phyloP scores from a whole-genome alignment of 2,797 vertebrate species.

The Urocyon cinereoargenteus region DNA sequence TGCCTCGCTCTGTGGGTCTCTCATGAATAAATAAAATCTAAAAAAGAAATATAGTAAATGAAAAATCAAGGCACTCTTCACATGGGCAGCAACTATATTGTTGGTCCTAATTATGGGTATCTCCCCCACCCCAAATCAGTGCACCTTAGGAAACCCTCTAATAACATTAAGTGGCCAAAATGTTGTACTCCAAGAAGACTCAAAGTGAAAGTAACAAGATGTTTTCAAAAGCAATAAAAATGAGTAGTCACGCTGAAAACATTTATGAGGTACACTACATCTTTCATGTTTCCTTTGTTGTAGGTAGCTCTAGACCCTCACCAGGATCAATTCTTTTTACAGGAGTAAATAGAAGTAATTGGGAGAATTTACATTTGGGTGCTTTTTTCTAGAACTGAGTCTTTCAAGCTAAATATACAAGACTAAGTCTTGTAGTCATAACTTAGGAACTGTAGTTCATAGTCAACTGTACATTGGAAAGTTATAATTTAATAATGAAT shows the following conservation, averaged over 20 bases:
- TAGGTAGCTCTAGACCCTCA: background rate
- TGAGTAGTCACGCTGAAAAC: background rate
- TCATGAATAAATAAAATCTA: no score
- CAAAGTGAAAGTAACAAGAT: background rate
- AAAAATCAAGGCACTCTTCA: background rate
- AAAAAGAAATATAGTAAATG: background rate
- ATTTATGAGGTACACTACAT: rapidly evolving
- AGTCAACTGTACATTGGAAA: background rate
- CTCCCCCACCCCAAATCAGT: background rate
- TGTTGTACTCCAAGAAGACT: background rate
- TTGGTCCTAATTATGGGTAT: background rate
- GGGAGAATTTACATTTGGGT: background rate
- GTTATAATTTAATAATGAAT: background rate
- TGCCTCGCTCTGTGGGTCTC: no score
- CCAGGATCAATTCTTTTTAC: background rate
- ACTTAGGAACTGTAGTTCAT: background rate
- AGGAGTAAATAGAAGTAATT: background rate
- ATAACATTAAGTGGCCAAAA: background rate
- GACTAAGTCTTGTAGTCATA: background rate
- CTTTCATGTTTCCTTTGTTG: background rate
- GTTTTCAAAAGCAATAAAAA: background rate
- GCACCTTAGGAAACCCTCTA: background rate
- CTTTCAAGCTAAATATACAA: background rate
- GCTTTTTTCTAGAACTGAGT: background rate
- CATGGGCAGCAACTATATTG: background rate